Conservation (phyloP, 2,888 invertebrate genomes). For the Neoaliturus tenellus region DNA sequence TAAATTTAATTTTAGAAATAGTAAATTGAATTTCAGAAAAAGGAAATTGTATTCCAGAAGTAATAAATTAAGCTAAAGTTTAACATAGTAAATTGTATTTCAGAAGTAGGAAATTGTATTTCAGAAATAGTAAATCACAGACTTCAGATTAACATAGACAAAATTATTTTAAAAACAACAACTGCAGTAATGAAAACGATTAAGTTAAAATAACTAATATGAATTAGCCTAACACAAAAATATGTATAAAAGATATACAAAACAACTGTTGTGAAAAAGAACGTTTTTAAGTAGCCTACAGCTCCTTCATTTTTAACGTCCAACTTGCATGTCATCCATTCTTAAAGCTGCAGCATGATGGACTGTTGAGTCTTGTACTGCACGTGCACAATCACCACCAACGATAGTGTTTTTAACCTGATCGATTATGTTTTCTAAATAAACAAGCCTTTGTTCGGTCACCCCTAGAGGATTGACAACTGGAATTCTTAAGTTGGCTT, state of each 20-base stretch:
- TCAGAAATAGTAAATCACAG: not conserved
- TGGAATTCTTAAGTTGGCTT: slow-evolving; percentile 37
- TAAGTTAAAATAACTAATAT: not conserved
- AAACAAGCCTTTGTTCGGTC: slow-evolving; percentile 8
- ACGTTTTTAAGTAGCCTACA: too few species aligned
- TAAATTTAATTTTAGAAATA: not conserved
- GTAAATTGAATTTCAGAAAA: not conserved
- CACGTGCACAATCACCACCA: slow-evolving; percentile 64
- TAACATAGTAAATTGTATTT: not conserved
- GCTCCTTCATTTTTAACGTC: slow-evolving; percentile 18
- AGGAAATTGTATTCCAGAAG: not conserved
- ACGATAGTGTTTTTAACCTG: slow-evolving; percentile 60
- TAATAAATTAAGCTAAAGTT: not conserved
- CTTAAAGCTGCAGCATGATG: slow-evolving; percentile 60
- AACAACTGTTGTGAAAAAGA: not conserved
- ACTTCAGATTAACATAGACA: not conserved
- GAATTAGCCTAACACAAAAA: not conserved
- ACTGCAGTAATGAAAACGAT: not conserved
- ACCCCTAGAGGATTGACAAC: slow-evolving; percentile 10
- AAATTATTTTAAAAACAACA: not conserved
- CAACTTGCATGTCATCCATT: slow-evolving; percentile 61
- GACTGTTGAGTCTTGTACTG: slow-evolving; percentile 61
- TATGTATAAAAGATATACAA: not conserved
- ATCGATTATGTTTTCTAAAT: slow-evolving; percentile 62
- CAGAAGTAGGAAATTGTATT: not conserved